Percentiles rank a stretch among this genome's conserved stretches.
These are phyloP conservation scores for Halcyon leucocephala DNA, from an alignment of 2,797 vertebrate genomes.

Conservation along the genomic window DNA sequence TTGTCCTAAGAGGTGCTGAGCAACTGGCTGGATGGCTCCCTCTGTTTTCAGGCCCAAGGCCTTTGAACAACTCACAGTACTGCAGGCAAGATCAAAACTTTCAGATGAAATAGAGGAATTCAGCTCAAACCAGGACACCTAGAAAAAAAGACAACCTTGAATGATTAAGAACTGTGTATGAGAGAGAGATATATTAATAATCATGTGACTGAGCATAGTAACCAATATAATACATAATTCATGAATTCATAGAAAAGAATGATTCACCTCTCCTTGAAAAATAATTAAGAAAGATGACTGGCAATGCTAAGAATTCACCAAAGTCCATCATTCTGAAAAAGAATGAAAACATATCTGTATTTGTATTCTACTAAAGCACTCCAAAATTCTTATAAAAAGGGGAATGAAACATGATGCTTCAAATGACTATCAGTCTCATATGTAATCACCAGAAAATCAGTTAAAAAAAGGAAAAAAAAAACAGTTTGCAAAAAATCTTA, in stretches of 20 bases:
- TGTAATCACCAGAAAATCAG: background rate
- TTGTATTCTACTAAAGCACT: background rate
- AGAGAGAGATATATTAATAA: slow-evolving; percentile 11
- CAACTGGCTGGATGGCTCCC: background rate
- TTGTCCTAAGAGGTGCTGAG: background rate
- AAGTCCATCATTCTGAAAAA: background rate
- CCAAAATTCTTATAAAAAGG: background rate
- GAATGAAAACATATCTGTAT: background rate
- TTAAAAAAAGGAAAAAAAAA: background rate
- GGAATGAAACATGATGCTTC: background rate
- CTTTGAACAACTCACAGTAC: background rate
- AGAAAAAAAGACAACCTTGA: slow-evolving; percentile 36
- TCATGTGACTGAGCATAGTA: slow-evolving; percentile 45
- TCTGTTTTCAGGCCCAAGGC: background rate
- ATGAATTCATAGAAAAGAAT: slow-evolving; percentile 40
- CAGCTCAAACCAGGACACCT: background rate
- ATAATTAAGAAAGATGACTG: slow-evolving; percentile 31
- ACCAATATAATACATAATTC: slow-evolving; percentile 28
- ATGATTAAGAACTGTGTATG: slow-evolving; percentile 21
- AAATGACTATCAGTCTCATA: background rate
- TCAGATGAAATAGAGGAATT: background rate
- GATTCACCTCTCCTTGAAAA: slow-evolving; percentile 27
- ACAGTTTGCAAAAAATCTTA: background rate
- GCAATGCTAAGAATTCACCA: background rate
- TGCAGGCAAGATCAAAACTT: background rate